Conservation (phyloP, 2,888 invertebrate species). For the Athalia cordata region DNA sequence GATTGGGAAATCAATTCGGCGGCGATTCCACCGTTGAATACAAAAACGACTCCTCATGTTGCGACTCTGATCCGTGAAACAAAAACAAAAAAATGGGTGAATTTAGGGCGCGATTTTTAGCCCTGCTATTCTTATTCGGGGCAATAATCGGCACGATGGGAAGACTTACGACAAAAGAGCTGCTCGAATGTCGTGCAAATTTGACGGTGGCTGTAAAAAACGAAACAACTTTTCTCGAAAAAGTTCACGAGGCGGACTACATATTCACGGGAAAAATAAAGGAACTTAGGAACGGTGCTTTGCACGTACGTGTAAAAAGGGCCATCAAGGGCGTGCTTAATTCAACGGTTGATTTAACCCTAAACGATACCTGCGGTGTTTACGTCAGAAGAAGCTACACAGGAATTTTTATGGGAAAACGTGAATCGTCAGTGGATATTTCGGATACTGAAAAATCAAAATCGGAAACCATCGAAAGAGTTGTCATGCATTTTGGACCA, state of each 20-base stretch:
- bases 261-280: slow-evolving; percentile 71
- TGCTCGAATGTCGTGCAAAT: slow-evolving; percentile 68
- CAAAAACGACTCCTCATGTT: too few species aligned
- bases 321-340: slow-evolving; percentile 67
- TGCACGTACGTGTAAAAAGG: slow-evolving; percentile 67
- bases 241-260: slow-evolving; percentile 65
- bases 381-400: slow-evolving; percentile 69
- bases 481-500: slow-evolving; percentile 70
- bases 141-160: slow-evolving; percentile 50
- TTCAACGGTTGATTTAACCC: slow-evolving; percentile 60
- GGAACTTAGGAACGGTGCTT: slow-evolving; percentile 58
- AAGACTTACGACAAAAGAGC: slow-evolving; percentile 64
- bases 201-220: slow-evolving; percentile 65
- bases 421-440: neutral
- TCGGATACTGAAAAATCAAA: slow-evolving; percentile 19
- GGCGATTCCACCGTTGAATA: neutral
- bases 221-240: slow-evolving; percentile 63
- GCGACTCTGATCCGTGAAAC: too few species aligned
- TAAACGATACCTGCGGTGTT: slow-evolving; percentile 66
- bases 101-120: neutral
- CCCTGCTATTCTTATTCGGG: slow-evolving; percentile 50
- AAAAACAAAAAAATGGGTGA: slow-evolving; percentile 1
- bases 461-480: slow-evolving; percentile 51
- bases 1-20: neutral
- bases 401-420: slow-evolving; percentile 68